phyloP scores from a whole-genome alignment of 2,888 invertebrate genomes.

The Quadroppia sp. region DNA sequence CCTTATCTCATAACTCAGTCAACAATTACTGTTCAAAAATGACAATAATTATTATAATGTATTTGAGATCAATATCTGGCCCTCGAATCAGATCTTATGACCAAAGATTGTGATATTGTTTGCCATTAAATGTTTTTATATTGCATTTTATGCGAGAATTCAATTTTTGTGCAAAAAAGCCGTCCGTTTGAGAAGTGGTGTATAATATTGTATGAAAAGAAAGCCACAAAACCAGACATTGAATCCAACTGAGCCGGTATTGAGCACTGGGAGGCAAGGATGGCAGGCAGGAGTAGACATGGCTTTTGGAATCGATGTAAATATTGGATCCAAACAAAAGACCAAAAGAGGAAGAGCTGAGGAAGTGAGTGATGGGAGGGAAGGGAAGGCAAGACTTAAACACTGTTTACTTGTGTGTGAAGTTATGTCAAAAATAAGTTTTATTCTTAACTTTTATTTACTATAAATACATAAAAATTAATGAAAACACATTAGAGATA shows the following conservation, averaged over 20 bases:
- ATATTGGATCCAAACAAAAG: not conserved
- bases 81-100: not conserved
- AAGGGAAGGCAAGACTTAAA: not conserved
- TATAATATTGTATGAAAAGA: not conserved
- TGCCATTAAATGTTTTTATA: not conserved
- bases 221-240: conserved; percentile 16
- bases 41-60: not conserved
- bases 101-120: conserved; percentile 3
- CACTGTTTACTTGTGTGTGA: not conserved
- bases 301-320: conserved; percentile 17
- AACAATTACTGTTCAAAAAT: not conserved
- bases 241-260: not conserved
- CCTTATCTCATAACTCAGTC: not conserved
- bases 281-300: conserved; percentile 8
- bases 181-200: not conserved
- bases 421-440: not conserved
- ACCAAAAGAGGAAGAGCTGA: not conserved
- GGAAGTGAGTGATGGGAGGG: not conserved
- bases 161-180: not conserved
- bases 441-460: too few relatives aligned
- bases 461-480: not conserved
- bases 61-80: conserved; percentile 3
- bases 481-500: conserved; percentile 11
- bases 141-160: not conserved
- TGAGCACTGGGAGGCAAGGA: not conserved